Conservation (phyloP, 2,113 vertebrate genomes). For the Anser brachyrhynchus region DNA sequence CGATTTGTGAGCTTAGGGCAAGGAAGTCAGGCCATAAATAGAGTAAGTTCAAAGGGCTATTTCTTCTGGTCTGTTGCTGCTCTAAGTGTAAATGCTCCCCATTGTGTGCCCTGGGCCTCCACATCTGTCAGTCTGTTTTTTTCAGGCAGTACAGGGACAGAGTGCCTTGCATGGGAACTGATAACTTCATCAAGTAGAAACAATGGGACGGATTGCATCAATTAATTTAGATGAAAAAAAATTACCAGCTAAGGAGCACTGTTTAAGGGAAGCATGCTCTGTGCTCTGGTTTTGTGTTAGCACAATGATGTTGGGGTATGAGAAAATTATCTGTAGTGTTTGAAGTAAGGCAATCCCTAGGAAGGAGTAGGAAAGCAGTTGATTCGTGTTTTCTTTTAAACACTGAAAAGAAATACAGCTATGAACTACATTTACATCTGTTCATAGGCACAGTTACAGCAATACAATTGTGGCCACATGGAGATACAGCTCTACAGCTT, state of each 20-base stretch:
- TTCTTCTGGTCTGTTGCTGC: conserved; percentile 58
- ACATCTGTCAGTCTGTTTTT: conserved; percentile 49
- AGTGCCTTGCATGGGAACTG: neutral
- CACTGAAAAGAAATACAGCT: neutral
- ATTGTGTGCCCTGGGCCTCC: conserved; percentile 40
- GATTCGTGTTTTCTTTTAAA: neutral
- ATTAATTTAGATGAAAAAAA: neutral
- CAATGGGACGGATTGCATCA: neutral
- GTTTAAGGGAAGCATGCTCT: neutral
- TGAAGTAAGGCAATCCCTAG: too few species aligned
- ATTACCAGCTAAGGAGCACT: neutral
- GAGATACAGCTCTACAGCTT: neutral
- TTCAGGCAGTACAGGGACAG: neutral
- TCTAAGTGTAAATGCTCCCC: conserved; percentile 3
- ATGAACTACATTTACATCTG: too few species aligned
- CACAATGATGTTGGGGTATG: neutral
- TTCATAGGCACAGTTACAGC: neutral
- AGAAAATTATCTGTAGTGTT: neutral
- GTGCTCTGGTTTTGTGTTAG: neutral
- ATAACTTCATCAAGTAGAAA: neutral
- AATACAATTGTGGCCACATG: neutral
- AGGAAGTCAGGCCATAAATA: conserved; percentile 57
- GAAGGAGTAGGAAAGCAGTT: neutral
- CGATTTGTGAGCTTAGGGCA: conserved; percentile 48
- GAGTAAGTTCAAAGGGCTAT: conserved; percentile 58